Conservation (phyloP, 2,113 vertebrate species). For the Seriola rivoliana region DNA sequence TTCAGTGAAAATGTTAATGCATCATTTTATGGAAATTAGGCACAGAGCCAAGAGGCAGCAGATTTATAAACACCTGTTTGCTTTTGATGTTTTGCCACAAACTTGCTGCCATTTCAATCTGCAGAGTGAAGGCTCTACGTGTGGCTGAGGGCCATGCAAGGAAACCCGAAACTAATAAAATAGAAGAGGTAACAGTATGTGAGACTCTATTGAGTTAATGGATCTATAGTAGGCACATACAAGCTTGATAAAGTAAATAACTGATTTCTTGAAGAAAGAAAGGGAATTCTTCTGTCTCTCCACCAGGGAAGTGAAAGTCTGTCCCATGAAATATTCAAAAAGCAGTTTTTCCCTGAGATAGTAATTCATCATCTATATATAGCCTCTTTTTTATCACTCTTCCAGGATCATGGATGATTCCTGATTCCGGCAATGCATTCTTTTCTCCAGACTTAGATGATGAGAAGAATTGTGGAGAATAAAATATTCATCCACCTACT, state of each 20-base stretch:
- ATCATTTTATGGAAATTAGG: conserved; percentile 77
- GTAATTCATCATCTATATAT: conserved; percentile 80
- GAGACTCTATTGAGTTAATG: conserved; percentile 28
- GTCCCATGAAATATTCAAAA: conserved; percentile 78
- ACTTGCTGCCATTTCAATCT: conserved; percentile 32
- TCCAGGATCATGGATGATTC: conserved; percentile 71
- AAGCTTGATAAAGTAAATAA: conserved; percentile 48
- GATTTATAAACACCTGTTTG: conserved; percentile 77
- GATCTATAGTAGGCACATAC: conserved; percentile 29
- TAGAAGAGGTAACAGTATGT: background rate
- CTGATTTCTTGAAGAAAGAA: conserved; percentile 40
- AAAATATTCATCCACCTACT: conserved; percentile 70
- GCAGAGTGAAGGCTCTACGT: conserved; percentile 35
- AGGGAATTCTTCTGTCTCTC: conserved; percentile 55
- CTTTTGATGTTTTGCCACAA: conserved; percentile 68
- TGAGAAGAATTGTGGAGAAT: conserved; percentile 64
- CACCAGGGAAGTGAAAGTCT: conserved; percentile 61
- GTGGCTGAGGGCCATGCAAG: conserved; percentile 9
- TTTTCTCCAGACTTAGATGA: conserved; percentile 51
- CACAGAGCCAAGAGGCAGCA: conserved; percentile 56
- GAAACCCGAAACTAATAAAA: background rate
- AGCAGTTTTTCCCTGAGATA: conserved; percentile 70
- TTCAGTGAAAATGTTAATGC: conserved; percentile 79
- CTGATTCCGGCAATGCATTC: conserved; percentile 58
- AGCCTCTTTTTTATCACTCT: conserved; percentile 75